Base-by-base conservation (phyloP, 2,797 vertebrate genomes). In the Sebastes oblongus region DNA sequence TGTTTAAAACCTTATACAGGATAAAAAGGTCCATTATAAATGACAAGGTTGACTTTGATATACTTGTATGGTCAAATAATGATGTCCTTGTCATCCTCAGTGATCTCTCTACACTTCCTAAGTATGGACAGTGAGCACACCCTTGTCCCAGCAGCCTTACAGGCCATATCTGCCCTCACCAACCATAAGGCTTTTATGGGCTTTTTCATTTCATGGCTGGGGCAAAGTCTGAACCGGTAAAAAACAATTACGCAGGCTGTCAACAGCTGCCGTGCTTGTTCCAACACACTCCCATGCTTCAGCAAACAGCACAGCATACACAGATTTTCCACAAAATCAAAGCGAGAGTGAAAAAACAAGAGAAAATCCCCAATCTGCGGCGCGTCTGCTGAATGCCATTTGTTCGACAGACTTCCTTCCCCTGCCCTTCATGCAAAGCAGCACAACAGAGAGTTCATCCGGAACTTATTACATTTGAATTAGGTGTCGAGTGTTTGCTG, bases 201-300 rank as follows among this genome's bases (percentile, higher is more conserved):
- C 64, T 67, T 86, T 86, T 81, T 90, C 80, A 88, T 91, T 89
- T 90, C 79, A 88, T 25, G 62, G 79, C 89, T 30, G 72, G 88
- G 67, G 85, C 89, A 92, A 91, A 91, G 91, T 91, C 93, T 90
- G 80, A 84, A 87, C 69, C 18, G 6, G 66, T 78, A 73, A 77
- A 89, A 94, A 90, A 91, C 88, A 93, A 93, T 94, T 92, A 91
- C 86, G 27, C 78, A 71, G 83, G 56, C 82, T 90, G 92, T 93
- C 92, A 91, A 86, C 85, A 87, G 86, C 80, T 68, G 83, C 85
- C 42, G 80, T 13, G 24, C 58, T 71, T 75, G 76, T 77, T 82
- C 75, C 81, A 84, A 88, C 76, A 80, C 75, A 71, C 77, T 79
- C 54, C 56, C 62, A 76, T 77, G 86, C 84, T 75, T 60, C 80